Percentiles rank a stretch among this genome's conserved stretches.
Conservation (phyloP, 1,140 invertebrate species). For the Brachionus calyciflorus region DNA sequence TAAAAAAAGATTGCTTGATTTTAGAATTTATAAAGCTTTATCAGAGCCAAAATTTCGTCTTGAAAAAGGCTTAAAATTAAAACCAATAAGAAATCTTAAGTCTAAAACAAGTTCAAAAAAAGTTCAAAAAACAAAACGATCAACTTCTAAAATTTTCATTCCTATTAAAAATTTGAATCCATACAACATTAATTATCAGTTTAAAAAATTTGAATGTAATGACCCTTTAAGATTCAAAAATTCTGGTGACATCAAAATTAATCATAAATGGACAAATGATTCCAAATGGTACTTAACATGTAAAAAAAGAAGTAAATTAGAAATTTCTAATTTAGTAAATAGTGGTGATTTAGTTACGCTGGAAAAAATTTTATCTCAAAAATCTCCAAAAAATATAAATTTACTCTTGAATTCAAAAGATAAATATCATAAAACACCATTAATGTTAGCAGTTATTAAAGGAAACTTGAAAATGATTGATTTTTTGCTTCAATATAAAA, state of each 20-base stretch:
- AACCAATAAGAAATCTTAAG: neutral
- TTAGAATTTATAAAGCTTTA: neutral
- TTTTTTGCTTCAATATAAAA: neutral
- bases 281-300: neutral
- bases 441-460: slow-evolving; percentile 24
- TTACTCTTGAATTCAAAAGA: neutral
- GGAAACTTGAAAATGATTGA: slow-evolving; percentile 8
- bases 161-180: neutral
- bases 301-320: neutral
- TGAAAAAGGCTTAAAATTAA: neutral
- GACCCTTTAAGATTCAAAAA: neutral
- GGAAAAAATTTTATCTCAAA: neutral
- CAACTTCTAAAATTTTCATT: neutral
- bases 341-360: neutral
- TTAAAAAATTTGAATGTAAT: neutral
- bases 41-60: neutral
- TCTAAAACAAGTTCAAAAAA: neutral
- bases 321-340: neutral
- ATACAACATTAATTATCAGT: neutral
- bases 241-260: neutral
- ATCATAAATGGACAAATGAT: slow-evolving; percentile 10
- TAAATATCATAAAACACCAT: neutral
- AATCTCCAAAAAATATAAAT: neutral
- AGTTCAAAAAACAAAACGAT: neutral
- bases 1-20: neutral